These are phyloP conservation scores for Chiroxiphia lanceolata DNA, from an alignment of 2,797 vertebrate species.

Conservation along the genomic window DNA sequence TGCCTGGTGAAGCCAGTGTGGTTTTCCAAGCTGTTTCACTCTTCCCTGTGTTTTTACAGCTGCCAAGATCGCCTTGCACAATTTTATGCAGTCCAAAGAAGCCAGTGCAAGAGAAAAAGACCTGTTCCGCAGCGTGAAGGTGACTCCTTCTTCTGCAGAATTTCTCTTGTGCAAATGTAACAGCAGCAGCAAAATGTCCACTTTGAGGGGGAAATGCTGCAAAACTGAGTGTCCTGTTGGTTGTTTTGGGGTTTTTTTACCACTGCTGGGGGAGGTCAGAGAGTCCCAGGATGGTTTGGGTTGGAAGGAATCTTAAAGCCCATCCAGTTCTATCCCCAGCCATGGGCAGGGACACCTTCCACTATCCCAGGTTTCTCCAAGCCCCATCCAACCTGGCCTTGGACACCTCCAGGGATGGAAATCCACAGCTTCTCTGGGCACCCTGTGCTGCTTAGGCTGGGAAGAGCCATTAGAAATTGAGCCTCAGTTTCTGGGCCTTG, in stretches of 20 bases:
- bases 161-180: fast-evolving
- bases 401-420: background rate
- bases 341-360: background rate
- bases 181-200: background rate
- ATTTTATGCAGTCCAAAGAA: slow-evolving; percentile 93
- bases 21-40: background rate
- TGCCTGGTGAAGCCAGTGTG: background rate
- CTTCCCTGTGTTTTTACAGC: slow-evolving; percentile 74
- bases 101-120: slow-evolving; percentile 88
- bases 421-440: background rate
- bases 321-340: background rate
- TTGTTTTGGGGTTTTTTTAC: too few relatives aligned
- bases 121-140: slow-evolving; percentile 95
- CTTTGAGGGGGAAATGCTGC: background rate
- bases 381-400: background rate
- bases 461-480: background rate
- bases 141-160: background rate
- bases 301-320: background rate
- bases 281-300: background rate
- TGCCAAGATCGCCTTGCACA: slow-evolving; percentile 91
- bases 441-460: background rate
- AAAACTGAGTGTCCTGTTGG: fast-evolving
- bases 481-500: background rate
- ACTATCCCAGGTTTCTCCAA: background rate
- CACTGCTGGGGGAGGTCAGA: too few relatives aligned